Evolutionary conservation across 2,797 vertebrate species (phyloP).

Genomic region (Taenioides sp.): DNA sequence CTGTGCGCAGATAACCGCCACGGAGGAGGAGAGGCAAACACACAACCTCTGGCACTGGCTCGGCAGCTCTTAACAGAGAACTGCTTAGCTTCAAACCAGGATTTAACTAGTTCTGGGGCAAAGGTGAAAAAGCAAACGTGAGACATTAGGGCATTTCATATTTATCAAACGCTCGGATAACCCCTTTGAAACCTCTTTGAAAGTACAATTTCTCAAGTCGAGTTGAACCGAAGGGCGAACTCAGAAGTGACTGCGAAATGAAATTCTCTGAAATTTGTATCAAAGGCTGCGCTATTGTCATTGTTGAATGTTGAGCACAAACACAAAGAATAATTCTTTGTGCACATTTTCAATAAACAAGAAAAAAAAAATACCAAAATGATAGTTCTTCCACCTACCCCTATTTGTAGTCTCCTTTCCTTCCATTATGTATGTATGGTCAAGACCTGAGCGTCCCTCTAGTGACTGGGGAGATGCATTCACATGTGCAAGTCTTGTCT

Average conservation of each 20-base stretch:
- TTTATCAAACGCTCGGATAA: constrained; percentile 7
- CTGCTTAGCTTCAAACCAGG: constrained; percentile 32
- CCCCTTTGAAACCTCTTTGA: constrained; percentile 4
- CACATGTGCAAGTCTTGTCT: too few species aligned
- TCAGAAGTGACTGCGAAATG: not conserved
- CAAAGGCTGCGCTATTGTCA: not conserved
- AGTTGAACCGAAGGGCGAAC: constrained; percentile 1
- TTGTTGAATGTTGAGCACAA: not conserved
- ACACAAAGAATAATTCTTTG: not conserved
- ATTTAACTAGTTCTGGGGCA: constrained; percentile 10
- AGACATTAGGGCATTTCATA: constrained; percentile 3
- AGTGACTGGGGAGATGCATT: not conserved
- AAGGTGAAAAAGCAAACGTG: constrained; percentile 5
- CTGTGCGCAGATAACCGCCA: constrained; percentile 59
- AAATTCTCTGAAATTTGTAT: not conserved
- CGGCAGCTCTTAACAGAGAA: constrained; percentile 39
- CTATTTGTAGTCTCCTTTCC: not conserved
- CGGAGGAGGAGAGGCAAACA: constrained; percentile 54
- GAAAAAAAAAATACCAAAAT: too few species aligned
- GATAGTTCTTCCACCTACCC: too few species aligned
- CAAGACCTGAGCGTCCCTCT: not conserved
- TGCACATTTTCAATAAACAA: not conserved
- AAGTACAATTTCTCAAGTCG: not conserved
- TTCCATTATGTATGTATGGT: too few species aligned
- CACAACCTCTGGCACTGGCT: constrained; percentile 36